phyloP scores from a whole-genome alignment of 1,140 invertebrate genomes.

The Drosophila sp. region DNA sequence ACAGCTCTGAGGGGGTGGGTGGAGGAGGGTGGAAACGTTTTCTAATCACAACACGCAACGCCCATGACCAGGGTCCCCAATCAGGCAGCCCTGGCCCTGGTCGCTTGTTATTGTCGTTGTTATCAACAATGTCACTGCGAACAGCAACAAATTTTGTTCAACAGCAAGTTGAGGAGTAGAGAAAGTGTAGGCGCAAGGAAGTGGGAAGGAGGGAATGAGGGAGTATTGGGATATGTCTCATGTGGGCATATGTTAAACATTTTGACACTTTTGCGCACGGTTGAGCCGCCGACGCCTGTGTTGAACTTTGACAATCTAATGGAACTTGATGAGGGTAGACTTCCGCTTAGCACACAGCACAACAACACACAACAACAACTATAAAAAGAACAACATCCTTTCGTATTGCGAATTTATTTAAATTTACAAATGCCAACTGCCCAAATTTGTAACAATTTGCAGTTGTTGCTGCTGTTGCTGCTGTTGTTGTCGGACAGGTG shows the following conservation, averaged over 20 bases:
- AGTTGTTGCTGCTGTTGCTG: conserved; percentile 15
- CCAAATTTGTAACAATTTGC: conserved; percentile 60
- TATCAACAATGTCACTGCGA: conserved; percentile 73
- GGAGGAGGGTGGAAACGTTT: neutral
- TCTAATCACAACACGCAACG: conserved; percentile 55
- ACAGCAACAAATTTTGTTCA: conserved; percentile 44
- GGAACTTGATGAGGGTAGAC: conserved; percentile 70
- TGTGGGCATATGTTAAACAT: conserved; percentile 79
- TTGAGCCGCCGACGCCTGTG: conserved; percentile 47
- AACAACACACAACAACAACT: conserved; percentile 7
- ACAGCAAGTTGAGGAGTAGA: conserved; percentile 25
- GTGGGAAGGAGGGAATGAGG: neutral
- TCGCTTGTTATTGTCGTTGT: conserved; percentile 76
- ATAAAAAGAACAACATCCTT: neutral
- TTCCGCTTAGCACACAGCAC: conserved; percentile 31
- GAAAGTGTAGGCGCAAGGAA: neutral
- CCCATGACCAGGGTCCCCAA: conserved; percentile 15
- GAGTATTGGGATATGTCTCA: conserved; percentile 42
- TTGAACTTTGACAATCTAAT: conserved; percentile 70
- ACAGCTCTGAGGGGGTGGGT: neutral
- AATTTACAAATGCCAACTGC: conserved; percentile 44
- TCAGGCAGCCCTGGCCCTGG: conserved; percentile 8
- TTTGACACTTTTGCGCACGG: conserved; percentile 77
- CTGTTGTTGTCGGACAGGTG: conserved; percentile 4
- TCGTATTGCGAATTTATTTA: conserved; percentile 41